These are phyloP conservation scores for Psettodes erumei DNA, from an alignment of 2,113 vertebrate genomes.

Conservation along the genomic window DNA sequence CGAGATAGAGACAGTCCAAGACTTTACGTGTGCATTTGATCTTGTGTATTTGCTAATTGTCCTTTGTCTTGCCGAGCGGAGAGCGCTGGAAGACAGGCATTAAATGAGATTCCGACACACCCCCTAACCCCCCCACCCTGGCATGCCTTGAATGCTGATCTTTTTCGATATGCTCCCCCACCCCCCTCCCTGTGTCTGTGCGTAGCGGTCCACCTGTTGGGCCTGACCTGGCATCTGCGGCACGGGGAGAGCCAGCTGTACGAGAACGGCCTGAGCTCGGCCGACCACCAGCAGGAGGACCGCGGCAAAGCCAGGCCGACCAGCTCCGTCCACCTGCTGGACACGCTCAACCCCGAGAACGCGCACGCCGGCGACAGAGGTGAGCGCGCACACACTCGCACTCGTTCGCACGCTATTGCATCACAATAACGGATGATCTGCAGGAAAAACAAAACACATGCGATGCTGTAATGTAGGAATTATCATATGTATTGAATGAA, in stretches of 20 bases:
- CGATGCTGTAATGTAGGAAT: conserved; percentile 11
- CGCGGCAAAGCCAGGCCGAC: conserved; percentile 81
- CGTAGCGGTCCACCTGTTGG: conserved; percentile 97
- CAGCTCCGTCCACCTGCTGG: conserved; percentile 88
- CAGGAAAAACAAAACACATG: too few relatives aligned
- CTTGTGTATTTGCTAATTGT: conserved; percentile 59
- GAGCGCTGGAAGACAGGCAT: conserved; percentile 59
- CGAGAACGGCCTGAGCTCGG: conserved; percentile 95
- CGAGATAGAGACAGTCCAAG: not conserved
- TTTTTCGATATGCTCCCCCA: conserved; percentile 41
- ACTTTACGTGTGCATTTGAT: not conserved
- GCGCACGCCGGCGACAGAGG: conserved; percentile 76
- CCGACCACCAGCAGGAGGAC: conserved; percentile 87
- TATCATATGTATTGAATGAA: conserved; percentile 21
- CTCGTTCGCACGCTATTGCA: not conserved
- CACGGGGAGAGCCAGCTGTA: conserved; percentile 94
- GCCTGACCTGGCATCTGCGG: conserved; percentile 97
- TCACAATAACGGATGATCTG: conserved; percentile 39
- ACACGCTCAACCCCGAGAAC: conserved; percentile 91
- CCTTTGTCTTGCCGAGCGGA: conserved; percentile 45
- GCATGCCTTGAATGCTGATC: conserved; percentile 68
- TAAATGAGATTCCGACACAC: conserved; percentile 67
- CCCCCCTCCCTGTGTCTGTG: conserved; percentile 48
- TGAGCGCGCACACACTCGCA: conserved; percentile 36
- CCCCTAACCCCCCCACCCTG: too few relatives aligned